Evolutionary conservation across 2,113 vertebrate genomes (phyloP).

Genomic region (Pleuronectes platessa): DNA sequence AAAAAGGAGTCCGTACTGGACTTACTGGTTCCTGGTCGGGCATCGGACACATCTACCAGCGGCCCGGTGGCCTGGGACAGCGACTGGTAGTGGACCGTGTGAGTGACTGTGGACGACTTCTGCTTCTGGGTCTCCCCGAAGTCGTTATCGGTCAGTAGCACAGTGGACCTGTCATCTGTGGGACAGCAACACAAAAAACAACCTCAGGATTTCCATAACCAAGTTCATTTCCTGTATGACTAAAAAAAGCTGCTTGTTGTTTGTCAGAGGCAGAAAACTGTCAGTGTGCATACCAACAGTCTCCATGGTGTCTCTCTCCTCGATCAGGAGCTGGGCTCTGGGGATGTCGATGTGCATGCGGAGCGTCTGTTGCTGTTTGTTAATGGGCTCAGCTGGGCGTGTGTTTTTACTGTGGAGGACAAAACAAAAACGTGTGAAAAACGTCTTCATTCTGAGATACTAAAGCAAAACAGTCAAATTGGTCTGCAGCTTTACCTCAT

Average conservation of each 20-base stretch:
- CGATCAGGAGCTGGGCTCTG: slow-evolving; percentile 95
- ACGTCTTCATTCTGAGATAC: background rate
- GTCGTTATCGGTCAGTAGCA: slow-evolving; percentile 95
- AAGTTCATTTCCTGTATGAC: background rate
- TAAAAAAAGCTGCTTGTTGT: too few species aligned
- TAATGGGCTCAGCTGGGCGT: slow-evolving; percentile 94
- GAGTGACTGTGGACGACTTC: slow-evolving; percentile 96
- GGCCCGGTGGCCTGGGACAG: slow-evolving; percentile 97
- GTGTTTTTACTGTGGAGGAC: slow-evolving; percentile 92
- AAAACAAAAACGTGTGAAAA: background rate
- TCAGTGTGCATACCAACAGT: slow-evolving; percentile 88
- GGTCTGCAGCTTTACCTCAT: slow-evolving; percentile 89
- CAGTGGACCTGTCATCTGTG: slow-evolving; percentile 94
- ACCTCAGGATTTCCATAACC: background rate
- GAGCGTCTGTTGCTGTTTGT: slow-evolving; percentile 96
- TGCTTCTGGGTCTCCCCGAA: slow-evolving; percentile 97
- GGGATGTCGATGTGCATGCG: slow-evolving; percentile 99
- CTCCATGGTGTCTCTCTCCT: slow-evolving; percentile 98
- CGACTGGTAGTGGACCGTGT: slow-evolving; percentile 97
- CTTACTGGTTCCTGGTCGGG: slow-evolving; percentile 98
- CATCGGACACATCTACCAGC: slow-evolving; percentile 96
- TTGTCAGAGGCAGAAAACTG: background rate
- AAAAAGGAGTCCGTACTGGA: slow-evolving; percentile 76
- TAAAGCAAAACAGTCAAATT: background rate
- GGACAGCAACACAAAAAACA: background rate